Conservation (phyloP, 2,888 invertebrate species). For the Plutella xylostella region DNA sequence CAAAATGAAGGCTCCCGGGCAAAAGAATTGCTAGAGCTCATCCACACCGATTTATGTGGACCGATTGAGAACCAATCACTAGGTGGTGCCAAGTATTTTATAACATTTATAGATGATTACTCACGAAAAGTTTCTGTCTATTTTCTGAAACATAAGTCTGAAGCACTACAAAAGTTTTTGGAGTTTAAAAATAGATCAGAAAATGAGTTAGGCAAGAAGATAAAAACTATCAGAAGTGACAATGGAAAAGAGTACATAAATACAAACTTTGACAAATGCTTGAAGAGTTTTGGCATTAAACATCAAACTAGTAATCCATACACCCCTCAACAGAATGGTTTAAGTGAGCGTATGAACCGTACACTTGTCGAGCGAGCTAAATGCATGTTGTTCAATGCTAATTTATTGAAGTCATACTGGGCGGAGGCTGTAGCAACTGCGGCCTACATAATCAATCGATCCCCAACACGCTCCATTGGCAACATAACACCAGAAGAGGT, state of each 20-base stretch:
- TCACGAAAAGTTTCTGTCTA: constrained; percentile 13
- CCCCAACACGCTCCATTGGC: background rate
- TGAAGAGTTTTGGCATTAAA: background rate
- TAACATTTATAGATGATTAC: constrained; percentile 15
- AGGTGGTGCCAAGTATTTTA: constrained; percentile 11
- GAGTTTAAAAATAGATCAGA: constrained; percentile 3
- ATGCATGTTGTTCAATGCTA: constrained; percentile 6
- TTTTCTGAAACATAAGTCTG: constrained; percentile 8
- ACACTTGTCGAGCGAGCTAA: constrained; percentile 15
- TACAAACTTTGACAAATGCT: background rate
- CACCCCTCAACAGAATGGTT: constrained; percentile 10
- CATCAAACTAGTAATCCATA: constrained; percentile 5
- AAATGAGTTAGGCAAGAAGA: constrained; percentile 12
- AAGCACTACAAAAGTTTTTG: background rate
- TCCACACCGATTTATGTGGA: constrained; percentile 17
- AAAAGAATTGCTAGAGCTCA: constrained; percentile 12
- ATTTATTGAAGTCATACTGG: constrained; percentile 13
- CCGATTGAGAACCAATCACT: constrained; percentile 14
- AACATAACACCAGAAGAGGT: constrained; percentile 27
- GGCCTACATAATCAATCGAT: constrained; percentile 3
- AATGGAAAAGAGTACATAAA: constrained; percentile 5
- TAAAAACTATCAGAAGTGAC: constrained; percentile 9
- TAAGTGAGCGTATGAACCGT: constrained; percentile 4
- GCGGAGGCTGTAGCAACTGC: constrained; percentile 22
- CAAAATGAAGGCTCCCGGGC: constrained; percentile 12